phyloP scores from a whole-genome alignment of 2,888 invertebrate species.

The Drosophila kambysellisi region DNA sequence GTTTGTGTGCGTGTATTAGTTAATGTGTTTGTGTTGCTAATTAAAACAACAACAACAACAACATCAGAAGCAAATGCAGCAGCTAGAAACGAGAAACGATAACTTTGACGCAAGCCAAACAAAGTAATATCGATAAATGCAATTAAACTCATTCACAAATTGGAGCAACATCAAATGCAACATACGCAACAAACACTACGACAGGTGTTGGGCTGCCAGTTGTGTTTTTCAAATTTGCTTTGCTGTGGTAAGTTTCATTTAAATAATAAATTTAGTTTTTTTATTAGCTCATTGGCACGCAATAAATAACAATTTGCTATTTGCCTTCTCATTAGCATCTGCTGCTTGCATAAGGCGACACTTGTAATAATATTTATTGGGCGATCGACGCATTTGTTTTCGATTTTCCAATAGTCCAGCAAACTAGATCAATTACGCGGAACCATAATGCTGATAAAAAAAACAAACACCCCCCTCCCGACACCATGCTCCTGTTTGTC shows the following conservation, averaged over 20 bases:
- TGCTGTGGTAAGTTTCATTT: conserved; percentile 56
- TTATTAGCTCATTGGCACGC: conserved; percentile 13
- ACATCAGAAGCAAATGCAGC: conserved; percentile 26
- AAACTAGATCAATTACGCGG: conserved; percentile 73
- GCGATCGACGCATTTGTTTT: conserved; percentile 9
- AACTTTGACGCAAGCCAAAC: conserved; percentile 66
- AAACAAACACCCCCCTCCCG: neutral
- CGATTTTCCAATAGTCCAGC: conserved; percentile 7
- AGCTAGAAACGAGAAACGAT: conserved; percentile 61
- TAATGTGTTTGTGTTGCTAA: conserved; percentile 74
- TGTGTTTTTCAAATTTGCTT: conserved; percentile 22
- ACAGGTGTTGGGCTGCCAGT: conserved; percentile 63
- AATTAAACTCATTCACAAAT: conserved; percentile 68
- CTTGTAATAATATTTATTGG: conserved; percentile 68
- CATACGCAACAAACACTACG: conserved; percentile 27
- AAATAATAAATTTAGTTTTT: conserved; percentile 1
- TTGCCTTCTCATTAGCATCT: conserved; percentile 65
- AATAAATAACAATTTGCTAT: conserved; percentile 32
- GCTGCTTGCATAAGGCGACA: conserved; percentile 51
- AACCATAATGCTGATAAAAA: conserved; percentile 63
- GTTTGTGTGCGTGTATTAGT: conserved; percentile 55
- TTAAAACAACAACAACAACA: conserved; percentile 64
- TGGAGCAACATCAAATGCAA: conserved; percentile 54
- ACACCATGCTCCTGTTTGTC: neutral
- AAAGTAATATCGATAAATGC: conserved; percentile 74